Conservation (phyloP, 2,888 invertebrate species). For the Nysson spinosus region DNA sequence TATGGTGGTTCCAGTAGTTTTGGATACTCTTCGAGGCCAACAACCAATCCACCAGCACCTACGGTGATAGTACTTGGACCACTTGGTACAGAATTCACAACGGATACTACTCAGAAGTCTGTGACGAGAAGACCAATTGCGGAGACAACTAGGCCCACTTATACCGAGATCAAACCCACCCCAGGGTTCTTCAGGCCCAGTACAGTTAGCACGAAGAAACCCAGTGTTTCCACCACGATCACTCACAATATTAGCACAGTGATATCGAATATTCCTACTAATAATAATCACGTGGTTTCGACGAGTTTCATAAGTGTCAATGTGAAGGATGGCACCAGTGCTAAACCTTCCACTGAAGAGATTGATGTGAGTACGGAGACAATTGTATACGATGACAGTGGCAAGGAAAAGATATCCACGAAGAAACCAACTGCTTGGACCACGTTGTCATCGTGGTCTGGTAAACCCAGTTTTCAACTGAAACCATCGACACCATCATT, state of each 20-base stretch:
- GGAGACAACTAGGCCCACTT: constrained; percentile 2
- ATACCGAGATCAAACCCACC: constrained; percentile 27
- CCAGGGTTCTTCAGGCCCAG: constrained; percentile 36
- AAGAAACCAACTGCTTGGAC: constrained; percentile 68
- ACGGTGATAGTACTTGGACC: constrained; percentile 82
- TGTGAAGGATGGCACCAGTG: constrained; percentile 68
- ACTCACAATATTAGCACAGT: constrained; percentile 75
- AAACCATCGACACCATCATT: constrained; percentile 60
- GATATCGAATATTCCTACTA: constrained; percentile 64
- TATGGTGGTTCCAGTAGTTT: constrained; percentile 55
- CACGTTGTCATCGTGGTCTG: constrained; percentile 66
- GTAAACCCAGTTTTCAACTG: constrained; percentile 69
- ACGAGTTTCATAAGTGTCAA: constrained; percentile 74
- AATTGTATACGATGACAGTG: not conserved
- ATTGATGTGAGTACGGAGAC: constrained; percentile 39
- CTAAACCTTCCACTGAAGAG: constrained; percentile 47
- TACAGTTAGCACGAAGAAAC: constrained; percentile 64
- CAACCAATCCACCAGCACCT: constrained; percentile 78
- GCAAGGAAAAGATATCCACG: constrained; percentile 37
- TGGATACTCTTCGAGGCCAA: constrained; percentile 69
- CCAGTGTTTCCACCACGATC: constrained; percentile 69
- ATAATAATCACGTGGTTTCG: constrained; percentile 71
- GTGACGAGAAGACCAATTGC: constrained; percentile 54
- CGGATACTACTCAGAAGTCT: constrained; percentile 69
- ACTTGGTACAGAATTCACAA: constrained; percentile 69